Conservation (phyloP, 2,113 vertebrate species). For the Tichodroma muraria region DNA sequence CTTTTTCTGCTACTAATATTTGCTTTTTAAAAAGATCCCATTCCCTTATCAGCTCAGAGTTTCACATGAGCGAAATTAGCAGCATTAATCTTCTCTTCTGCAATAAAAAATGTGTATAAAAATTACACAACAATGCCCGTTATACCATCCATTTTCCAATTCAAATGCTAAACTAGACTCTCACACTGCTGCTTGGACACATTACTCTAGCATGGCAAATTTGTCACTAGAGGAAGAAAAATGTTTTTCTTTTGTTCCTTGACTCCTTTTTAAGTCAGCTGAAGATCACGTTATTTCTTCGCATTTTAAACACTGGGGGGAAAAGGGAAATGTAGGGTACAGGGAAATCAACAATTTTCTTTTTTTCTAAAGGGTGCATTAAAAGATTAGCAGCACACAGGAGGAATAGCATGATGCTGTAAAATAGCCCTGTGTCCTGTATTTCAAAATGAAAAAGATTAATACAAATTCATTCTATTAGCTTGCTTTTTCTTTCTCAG, state of each 20-base stretch:
- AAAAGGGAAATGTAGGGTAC: neutral
- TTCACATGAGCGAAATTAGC: conserved; percentile 63
- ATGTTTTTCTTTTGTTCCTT: conserved; percentile 48
- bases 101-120: conserved; percentile 37
- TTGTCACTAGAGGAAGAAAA: conserved; percentile 33
- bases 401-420: conserved; percentile 7
- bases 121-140: conserved; percentile 33
- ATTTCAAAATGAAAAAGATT: conserved; percentile 31
- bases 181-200: conserved; percentile 28
- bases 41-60: conserved; percentile 38
- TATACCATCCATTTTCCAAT: conserved; percentile 57
- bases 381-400: conserved; percentile 35
- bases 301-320: conserved; percentile 7
- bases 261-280: conserved; percentile 59
- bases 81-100: conserved; percentile 64
- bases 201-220: conserved; percentile 16
- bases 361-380: conserved; percentile 47
- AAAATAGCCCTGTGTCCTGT: conserved; percentile 29
- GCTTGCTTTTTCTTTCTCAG: neutral
- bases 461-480: conserved; percentile 6
- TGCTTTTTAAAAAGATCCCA: conserved; percentile 27
- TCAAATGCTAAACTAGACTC: conserved; percentile 63
- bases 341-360: conserved; percentile 45
- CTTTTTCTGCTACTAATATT: conserved; percentile 17
- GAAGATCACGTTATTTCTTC: conserved; percentile 47